These are phyloP conservation scores for Rissa tridactyla DNA, from an alignment of 2,113 vertebrate genomes.

Conservation along the genomic window DNA sequence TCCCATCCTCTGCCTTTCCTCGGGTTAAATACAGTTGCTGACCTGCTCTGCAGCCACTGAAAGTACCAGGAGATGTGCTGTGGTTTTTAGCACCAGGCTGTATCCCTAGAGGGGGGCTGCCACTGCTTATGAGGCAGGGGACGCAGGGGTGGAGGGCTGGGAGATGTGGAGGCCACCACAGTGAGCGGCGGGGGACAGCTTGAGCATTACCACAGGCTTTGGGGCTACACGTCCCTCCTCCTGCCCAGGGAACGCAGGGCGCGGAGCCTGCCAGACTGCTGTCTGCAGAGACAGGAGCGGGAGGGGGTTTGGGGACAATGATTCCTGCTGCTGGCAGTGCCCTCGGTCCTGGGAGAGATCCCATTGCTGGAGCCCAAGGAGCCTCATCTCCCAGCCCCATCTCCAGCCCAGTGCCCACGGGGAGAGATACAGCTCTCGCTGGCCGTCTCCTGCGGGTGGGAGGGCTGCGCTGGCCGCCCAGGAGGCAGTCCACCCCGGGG, in stretches of 20 bases:
- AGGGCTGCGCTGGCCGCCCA: background rate
- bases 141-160: no score
- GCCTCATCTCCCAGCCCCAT: background rate
- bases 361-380: background rate
- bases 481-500: background rate
- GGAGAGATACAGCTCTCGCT: background rate
- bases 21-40: background rate
- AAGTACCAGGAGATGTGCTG: background rate
- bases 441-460: background rate
- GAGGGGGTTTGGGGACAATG: fast-evolving
- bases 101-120: background rate
- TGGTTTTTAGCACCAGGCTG: background rate
- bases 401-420: background rate
- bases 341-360: background rate
- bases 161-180: background rate
- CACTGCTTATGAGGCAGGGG: background rate
- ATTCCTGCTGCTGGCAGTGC: background rate
- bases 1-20: background rate
- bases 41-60: background rate
- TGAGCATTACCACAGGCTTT: fast-evolving
- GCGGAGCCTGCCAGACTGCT: background rate
- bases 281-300: background rate
- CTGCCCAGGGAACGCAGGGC: background rate
- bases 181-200: background rate
- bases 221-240: background rate